Evolutionary conservation across 2,113 vertebrate species (phyloP).

Genomic region (Lota lota): DNA sequence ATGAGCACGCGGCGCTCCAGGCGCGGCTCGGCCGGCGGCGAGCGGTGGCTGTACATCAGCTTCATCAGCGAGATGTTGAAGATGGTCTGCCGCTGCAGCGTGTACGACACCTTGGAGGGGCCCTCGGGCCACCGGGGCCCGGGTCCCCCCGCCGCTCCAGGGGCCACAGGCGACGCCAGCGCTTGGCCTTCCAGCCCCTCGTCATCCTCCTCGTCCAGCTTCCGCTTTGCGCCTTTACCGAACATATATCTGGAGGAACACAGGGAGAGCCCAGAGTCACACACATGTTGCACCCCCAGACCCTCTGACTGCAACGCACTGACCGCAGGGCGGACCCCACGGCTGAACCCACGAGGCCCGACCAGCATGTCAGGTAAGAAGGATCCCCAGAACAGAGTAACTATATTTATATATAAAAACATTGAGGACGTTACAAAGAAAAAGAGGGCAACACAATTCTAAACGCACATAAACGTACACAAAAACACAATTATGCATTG

Average conservation of each 20-base stretch:
- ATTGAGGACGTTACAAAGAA: no score
- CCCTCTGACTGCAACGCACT: no score
- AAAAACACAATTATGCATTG: no score
- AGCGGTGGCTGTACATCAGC: slow-evolving; percentile 88
- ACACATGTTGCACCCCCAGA: no score
- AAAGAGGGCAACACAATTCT: no score
- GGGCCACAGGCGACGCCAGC: slow-evolving; percentile 77
- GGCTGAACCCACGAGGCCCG: no score
- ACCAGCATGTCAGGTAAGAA: no score
- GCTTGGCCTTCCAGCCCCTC: slow-evolving; percentile 98
- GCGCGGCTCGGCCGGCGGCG: slow-evolving; percentile 88
- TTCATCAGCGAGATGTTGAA: slow-evolving; percentile 99
- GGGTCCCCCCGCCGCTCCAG: slow-evolving; percentile 35
- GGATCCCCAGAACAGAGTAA: no score
- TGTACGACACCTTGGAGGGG: slow-evolving; percentile 96
- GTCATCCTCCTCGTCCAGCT: slow-evolving; percentile 99
- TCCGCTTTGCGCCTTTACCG: slow-evolving; percentile 98
- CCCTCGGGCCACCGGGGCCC: slow-evolving; percentile 66
- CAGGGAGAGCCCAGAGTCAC: background rate
- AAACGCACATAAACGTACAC: no score
- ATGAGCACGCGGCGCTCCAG: slow-evolving; percentile 95
- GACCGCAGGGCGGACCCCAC: no score
- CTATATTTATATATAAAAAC: no score
- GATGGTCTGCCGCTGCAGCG: slow-evolving; percentile 98
- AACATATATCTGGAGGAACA: slow-evolving; percentile 92